These are phyloP conservation scores for Halictus rubicundus DNA, from an alignment of 1,140 invertebrate genomes.

Conservation along the genomic window DNA sequence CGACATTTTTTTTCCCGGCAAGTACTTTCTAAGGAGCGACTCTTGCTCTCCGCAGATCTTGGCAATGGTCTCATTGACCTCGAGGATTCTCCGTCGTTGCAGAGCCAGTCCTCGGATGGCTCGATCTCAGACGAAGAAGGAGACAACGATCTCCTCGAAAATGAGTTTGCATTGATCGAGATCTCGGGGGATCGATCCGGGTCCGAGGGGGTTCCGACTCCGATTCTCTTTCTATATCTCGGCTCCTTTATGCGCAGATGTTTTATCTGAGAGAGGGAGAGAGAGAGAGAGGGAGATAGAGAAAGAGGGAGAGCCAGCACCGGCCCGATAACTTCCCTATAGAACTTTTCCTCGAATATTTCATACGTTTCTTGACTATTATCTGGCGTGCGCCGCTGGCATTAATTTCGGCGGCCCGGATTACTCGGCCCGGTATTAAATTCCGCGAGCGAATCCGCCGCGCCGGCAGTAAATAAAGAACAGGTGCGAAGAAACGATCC, in stretches of 20 bases:
- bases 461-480: constrained; percentile 12
- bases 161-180: neutral
- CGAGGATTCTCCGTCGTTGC: neutral
- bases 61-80: constrained; percentile 1
- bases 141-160: neutral
- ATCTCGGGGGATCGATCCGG: neutral
- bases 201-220: neutral
- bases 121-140: neutral
- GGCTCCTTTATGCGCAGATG: neutral
- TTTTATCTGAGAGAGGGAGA: neutral
- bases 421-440: constrained; percentile 5
- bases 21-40: constrained; percentile 37
- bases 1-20: constrained; percentile 20
- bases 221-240: neutral
- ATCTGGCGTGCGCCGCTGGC: neutral
- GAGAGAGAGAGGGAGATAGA: no score
- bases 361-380: constrained; percentile 33
- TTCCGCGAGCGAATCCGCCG: neutral
- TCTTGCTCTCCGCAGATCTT: constrained; percentile 2
- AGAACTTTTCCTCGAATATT: constrained; percentile 35
- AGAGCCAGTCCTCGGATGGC: no score
- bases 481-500: constrained; percentile 27
- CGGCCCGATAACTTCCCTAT: constrained; percentile 30
- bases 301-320: no score
- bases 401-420: neutral